Evolutionary conservation across 2,113 vertebrate genomes (phyloP), one percentile per base, ranked within the genome.

Genomic region (Pardalotus punctatus): DNA sequence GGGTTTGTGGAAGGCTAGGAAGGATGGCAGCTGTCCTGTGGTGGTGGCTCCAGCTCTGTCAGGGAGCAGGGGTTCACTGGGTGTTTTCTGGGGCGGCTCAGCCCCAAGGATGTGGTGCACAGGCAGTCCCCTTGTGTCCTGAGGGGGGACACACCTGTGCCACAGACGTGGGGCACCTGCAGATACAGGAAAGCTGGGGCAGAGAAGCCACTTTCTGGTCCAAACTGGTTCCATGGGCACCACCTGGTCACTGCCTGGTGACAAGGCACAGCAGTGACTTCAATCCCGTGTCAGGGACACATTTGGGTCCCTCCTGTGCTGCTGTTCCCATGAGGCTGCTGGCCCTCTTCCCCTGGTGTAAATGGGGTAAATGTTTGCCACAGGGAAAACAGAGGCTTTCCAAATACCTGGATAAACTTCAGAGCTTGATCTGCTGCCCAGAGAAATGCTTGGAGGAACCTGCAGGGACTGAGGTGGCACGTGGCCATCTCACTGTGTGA

Each of bases 281-380:
- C 43, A 31, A 2, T 33, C 38, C 33, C 29, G 43, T 70, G 9
- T 12, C 71, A 70, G 56, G 43, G 65, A n/a, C 36, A 35, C 7
- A 1, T 3, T 5, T 0, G 0, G 5, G 24, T 38, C 20, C 25
- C 20, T 40, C 28, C 24, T 1, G 3, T 0, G 0, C 56, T 3
- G 10, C 22, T 43, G 61, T 16, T 71, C 56, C 54, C 1, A 0
- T 19, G 19, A 29, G 31, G 40, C 42, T 84, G 67, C 42, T 0
- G 1, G 28, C n/a, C 42, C 33, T 29, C 3, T 13, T 57, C 15
- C 13, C 25, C 25, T 42, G 14, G 5, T 71, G 51, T 67, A 54
- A 81, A 66, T 10, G 69, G 22, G 31, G 51, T 29, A 53, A 64
- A 36, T 2, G 0, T 57, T 91, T 89, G 36, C 58, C 4, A 1